Base-by-base conservation (phyloP, 30 jellyfish, hydroid and myxozoan species). In the Nemopilema nomurai region DNA sequence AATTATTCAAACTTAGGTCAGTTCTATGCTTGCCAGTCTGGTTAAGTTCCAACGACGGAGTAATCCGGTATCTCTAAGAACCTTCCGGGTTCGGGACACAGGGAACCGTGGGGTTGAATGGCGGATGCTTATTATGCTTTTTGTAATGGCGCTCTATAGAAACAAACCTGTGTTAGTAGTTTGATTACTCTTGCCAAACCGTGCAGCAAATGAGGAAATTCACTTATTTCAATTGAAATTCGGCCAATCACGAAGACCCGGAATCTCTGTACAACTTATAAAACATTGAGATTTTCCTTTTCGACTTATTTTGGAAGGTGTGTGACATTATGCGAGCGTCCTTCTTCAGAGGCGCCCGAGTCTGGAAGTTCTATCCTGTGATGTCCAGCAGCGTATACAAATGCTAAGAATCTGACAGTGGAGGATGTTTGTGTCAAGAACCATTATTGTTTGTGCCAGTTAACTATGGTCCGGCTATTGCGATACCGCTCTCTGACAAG, bases 401-500 rank as follows among this genome's bases (percentile, higher is more conserved):
- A 17, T 24, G 81, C 57, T 41, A 13, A 70, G 22, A 70, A 8
- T 28, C 21, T 70, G 65, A 4, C 81, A 70, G 22, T 73, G 9
- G 18, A 71, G 41, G 83, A 73, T 73, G 83, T 31, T 32, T 18
- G 7, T 73, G 83, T 32, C 32, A 6, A 19, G 4, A 31, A n/a
- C 69, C 69, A 29, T 16, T 69, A 30, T 25, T 23, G 1, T 16
- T 49, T 64, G 51, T 81, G 70, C n/a, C 70, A 57, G 65, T 76
- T 68, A 83, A 86, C 29, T 52, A 87, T 87, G 96, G 96, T 87
- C 26, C 87, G 90, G 33, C 62, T 87, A 89, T 76, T 87, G 23
- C 90, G 96, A 74, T 81, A 63, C 79, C 96, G 89, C 57, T 87
- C 96, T 53, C 86, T 87, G 68, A 87, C 96, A 27, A 87, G 86